Conservation (phyloP, 2,888 invertebrate species). For the Synanthedon myopaeformis region DNA sequence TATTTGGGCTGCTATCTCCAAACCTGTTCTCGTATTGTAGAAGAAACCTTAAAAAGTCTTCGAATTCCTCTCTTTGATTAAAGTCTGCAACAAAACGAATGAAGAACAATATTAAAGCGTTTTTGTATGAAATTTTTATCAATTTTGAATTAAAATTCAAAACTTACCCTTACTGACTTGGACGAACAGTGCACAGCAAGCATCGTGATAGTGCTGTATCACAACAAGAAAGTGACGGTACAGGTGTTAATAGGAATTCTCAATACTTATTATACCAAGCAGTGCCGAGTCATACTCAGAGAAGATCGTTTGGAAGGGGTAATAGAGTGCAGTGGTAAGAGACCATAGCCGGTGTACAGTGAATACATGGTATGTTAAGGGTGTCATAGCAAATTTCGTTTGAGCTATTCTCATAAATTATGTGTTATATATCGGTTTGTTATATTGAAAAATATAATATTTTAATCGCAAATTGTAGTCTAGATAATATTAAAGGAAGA, state of each 20-base stretch:
- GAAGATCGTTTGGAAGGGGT: no score
- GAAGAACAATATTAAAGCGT: background rate
- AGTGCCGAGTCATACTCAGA: constrained; percentile 25
- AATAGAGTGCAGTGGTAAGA: no score
- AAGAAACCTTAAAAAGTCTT: constrained; percentile 41
- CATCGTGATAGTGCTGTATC: constrained; percentile 12
- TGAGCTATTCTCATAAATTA: constrained; percentile 7
- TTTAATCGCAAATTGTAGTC: constrained; percentile 14
- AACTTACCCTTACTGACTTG: constrained; percentile 26
- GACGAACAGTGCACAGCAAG: constrained; percentile 20
- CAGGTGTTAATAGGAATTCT: no score
- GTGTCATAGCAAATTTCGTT: constrained; percentile 7
- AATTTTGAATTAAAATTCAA: constrained; percentile 8
- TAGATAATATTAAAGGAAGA: constrained; percentile 25
- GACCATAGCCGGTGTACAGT: background rate
- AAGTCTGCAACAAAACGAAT: constrained; percentile 34
- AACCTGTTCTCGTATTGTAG: constrained; percentile 31
- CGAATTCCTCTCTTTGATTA: constrained; percentile 39
- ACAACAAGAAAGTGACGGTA: no score
- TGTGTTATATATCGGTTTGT: background rate
- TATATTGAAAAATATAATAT: no score
- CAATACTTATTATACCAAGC: constrained; percentile 5
- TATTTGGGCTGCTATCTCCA: constrained; percentile 12
- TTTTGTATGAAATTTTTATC: background rate
- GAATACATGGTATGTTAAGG: background rate